Base-by-base conservation (phyloP, 2,797 vertebrate genomes). In the Cossypha niveicapilla region DNA sequence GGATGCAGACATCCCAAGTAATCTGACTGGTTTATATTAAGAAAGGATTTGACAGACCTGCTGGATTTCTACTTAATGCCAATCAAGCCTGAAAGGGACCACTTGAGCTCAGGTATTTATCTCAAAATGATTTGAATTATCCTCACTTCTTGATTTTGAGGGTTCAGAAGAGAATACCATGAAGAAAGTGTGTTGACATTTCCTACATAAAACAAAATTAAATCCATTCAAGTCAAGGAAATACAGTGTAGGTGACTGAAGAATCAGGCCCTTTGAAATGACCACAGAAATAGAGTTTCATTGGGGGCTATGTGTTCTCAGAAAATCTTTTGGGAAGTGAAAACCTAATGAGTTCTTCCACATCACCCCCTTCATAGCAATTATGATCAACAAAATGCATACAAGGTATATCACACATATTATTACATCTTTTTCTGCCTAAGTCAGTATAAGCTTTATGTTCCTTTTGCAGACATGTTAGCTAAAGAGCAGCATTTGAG, bases 61-160 rank as follows among this genome's bases (percentile, higher is more conserved):
- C 72, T 96, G 81, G 22, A 39, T 88, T 94, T 60, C 88, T 92
- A 68, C 71, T 92, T 90, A 90, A 45, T 90, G 74, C 42, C 80
- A 90, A 47, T 85, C 88, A 94, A 86, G 45, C 32, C 68, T 85
- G 86, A 90, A 95, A 94, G 65, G 28, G 74, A 77, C 57, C 14
- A 67, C 88, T 93, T 74, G 35, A 93, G 42, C 53, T 89, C 81
- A 91, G 90, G 56, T 87, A 91, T 92, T 92, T 92, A 83, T 71
- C 65, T 79, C 60, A 94, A 80, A 82, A 47, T 61, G 35, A 57
- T 83, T 74, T 93, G 68, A 93, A 92, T 88, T 94, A 94, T 74
- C 30, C 60, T 88, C n/a, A 82, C 18, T 79, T 92, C 51, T 88
- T 92, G 85, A 86, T 88, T 86, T 92, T 83, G 45, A 92, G 50